Evolutionary conservation across 2,888 invertebrate genomes (phyloP), one percentile per base, ranked within the genome.

Genomic region (Phaedon cochleariae): DNA sequence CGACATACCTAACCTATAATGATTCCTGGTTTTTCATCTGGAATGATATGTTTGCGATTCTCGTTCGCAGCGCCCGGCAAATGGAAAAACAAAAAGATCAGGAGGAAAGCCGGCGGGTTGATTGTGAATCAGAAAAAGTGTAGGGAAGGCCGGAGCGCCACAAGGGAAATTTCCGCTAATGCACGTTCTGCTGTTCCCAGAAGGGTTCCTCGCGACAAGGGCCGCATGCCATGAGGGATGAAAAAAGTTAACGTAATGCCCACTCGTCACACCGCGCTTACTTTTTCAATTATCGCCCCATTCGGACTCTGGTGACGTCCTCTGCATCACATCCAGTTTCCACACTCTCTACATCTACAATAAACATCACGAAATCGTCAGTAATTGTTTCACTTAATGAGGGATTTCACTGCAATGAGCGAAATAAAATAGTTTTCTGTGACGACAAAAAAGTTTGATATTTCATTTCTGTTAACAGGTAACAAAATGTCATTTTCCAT

Each of bases 111-210:
- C 72, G 71, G 55, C 63, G 72, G 72, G 72, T 69, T 76, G 76
- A 77, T 76, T 75, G 75, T 73, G 79, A 77, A 80, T 79, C 78
- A 77, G 79, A 77, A 77, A 74, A 78, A 78, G 78, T 77, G 74
- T 74, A 74, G 70, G 74, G 54, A 62, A 54, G 54, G 52, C 54
- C 58, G 61, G 57, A 34, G 52, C 37, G 81, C 76, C 81, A 77
- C 82, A 76, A 73, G 82, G 81, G 82, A 82, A 82, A 82, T 82
- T 82, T 79, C 79, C 80, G 74, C 78, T 82, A 81, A 82, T 82
- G 81, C 77, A 77, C 76, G 72, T 76, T 62, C 65, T 51, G 54
- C 53, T 53, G 51, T 22, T 65, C 62, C 65, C 65, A 34, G 58
- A 65, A 62, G 65, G 62, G 45, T 65, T 65, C n/a, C 48, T 46